These are phyloP conservation scores for Tetragonula clypearis DNA, from an alignment of 1,140 invertebrate species.

Conservation along the genomic window DNA sequence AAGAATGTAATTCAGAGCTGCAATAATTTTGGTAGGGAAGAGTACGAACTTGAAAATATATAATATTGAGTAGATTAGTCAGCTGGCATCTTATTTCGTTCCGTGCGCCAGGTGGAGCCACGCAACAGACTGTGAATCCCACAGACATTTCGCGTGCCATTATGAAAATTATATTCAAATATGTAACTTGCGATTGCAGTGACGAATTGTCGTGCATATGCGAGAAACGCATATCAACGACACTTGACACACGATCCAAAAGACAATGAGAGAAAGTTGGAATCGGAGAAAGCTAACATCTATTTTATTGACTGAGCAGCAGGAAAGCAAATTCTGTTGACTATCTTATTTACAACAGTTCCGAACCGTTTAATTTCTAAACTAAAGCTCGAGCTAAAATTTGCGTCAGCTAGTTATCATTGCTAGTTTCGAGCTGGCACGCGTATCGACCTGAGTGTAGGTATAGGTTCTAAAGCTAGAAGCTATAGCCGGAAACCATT, in stretches of 20 bases:
- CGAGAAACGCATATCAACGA: constrained; percentile 14
- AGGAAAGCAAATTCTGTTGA: not conserved
- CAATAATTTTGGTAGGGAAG: constrained; percentile 21
- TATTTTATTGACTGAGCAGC: constrained; percentile 1
- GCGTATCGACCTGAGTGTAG: constrained; percentile 54
- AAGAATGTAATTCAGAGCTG: constrained; percentile 5
- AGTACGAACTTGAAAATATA: constrained; percentile 40
- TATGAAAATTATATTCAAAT: constrained; percentile 72
- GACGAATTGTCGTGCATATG: constrained; percentile 31
- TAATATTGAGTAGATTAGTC: constrained; percentile 51
- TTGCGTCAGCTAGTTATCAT: constrained; percentile 18
- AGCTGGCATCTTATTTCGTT: constrained; percentile 62
- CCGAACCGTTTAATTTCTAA: not conserved
- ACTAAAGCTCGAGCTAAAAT: constrained; percentile 19
- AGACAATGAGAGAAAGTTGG: constrained; percentile 23
- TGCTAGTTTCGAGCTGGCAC: constrained; percentile 53
- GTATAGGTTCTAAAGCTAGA: constrained; percentile 48
- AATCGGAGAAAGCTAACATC: constrained; percentile 21
- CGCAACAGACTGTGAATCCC: constrained; percentile 54
- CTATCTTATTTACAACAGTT: not conserved
- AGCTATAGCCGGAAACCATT: constrained; percentile 75
- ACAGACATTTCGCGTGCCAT: constrained; percentile 68
- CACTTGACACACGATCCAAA: constrained; percentile 49
- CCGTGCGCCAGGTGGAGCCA: constrained; percentile 68
- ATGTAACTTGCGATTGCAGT: constrained; percentile 60